These are phyloP conservation scores for Hemibagrus guttatus DNA, from an alignment of 2,797 vertebrate species.

Conservation along the genomic window DNA sequence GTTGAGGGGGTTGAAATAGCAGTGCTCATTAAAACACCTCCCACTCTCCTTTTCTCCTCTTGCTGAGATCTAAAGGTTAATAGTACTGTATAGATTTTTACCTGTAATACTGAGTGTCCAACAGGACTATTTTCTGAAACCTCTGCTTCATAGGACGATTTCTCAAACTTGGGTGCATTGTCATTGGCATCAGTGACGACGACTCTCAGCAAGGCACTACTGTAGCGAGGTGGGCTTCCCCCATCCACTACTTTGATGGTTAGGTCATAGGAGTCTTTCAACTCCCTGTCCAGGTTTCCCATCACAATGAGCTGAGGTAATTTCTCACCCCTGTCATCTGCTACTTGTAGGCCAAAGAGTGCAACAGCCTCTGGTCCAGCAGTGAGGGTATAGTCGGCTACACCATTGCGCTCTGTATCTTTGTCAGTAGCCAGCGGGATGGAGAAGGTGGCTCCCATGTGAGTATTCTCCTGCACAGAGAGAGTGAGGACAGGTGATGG, in stretches of 20 bases:
- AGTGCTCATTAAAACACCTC: conserved; percentile 55
- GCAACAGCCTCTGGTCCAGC: conserved; percentile 88
- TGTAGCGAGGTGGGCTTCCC: conserved; percentile 89
- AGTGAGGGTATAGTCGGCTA: conserved; percentile 90
- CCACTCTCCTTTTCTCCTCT: conserved; percentile 42
- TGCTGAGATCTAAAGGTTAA: conserved; percentile 46
- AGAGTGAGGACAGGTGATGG: conserved; percentile 92
- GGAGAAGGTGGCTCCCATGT: conserved; percentile 88
- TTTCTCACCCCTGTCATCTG: conserved; percentile 94
- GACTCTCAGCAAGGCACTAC: conserved; percentile 93
- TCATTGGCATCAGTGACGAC: conserved; percentile 95
- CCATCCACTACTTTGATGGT: conserved; percentile 97
- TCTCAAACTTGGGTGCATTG: conserved; percentile 94
- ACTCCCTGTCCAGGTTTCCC: conserved; percentile 92
- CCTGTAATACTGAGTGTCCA: conserved; percentile 96
- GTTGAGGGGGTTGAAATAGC: conserved; percentile 44
- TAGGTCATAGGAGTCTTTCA: conserved; percentile 96
- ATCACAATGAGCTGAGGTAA: conserved; percentile 96
- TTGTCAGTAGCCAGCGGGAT: conserved; percentile 93
- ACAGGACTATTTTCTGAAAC: conserved; percentile 94
- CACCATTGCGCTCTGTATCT: conserved; percentile 89
- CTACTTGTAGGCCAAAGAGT: conserved; percentile 94
- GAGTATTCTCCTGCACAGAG: conserved; percentile 94
- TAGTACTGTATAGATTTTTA: conserved; percentile 62
- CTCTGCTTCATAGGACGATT: conserved; percentile 87